Evolutionary conservation across 2,797 vertebrate species (phyloP).

Genomic region (Gambusia yucatana): DNA sequence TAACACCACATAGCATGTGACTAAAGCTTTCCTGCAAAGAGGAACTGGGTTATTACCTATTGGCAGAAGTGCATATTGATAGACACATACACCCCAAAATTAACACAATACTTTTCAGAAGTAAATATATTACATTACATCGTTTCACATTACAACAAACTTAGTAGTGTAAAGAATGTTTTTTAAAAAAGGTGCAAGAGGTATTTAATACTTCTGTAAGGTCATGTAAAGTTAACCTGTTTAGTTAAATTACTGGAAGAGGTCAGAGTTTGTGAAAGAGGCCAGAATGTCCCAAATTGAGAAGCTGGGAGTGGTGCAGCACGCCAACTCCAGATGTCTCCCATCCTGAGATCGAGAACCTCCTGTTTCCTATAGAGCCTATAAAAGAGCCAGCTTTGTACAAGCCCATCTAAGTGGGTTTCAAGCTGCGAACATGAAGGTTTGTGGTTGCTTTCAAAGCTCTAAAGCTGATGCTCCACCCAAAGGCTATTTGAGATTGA

Average conservation of each 20-base stretch:
- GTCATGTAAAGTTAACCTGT: neutral
- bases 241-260: neutral
- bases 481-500: constrained; percentile 37
- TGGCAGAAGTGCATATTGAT: neutral
- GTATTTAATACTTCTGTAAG: neutral
- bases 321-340: constrained; percentile 57
- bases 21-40: neutral
- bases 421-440: constrained; percentile 64
- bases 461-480: constrained; percentile 45
- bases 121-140: neutral
- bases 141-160: neutral
- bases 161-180: neutral
- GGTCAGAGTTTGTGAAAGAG: neutral
- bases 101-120: neutral
- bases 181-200: neutral
- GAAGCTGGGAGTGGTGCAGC: constrained; percentile 19
- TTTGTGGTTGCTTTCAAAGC: constrained; percentile 58
- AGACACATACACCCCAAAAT: neutral
- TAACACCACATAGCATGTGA: neutral
- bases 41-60: neutral
- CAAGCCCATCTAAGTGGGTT: constrained; percentile 50
- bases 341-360: constrained; percentile 58
- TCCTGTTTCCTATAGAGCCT: constrained; percentile 66
- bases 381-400: constrained; percentile 58
- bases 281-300: constrained; percentile 20